These are phyloP conservation scores for Geopemphigus sp. DNA, from an alignment of 1,140 invertebrate species.

Conservation along the genomic window DNA sequence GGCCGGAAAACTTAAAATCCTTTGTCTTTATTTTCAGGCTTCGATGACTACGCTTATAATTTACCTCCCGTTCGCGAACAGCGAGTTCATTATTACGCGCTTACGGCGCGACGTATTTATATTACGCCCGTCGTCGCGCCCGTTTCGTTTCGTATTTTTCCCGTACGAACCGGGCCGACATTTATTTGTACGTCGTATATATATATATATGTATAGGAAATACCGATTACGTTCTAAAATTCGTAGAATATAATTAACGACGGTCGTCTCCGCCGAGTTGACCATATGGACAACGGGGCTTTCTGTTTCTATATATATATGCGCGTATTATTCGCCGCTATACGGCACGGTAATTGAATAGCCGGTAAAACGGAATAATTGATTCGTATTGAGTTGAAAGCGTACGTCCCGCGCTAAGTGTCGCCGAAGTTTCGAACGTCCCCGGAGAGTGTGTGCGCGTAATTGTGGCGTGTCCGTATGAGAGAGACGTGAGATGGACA, in stretches of 20 bases:
- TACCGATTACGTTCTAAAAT: no score
- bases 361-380: slow-evolving; percentile 40
- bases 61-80: background rate
- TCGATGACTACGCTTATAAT: slow-evolving; percentile 25
- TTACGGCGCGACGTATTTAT: no score
- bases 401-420: slow-evolving; percentile 36
- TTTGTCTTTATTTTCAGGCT: slow-evolving; percentile 46
- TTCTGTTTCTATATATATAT: background rate
- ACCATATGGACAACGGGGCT: background rate
- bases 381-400: slow-evolving; percentile 43
- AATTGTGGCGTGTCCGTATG: no score
- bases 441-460: no score
- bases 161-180: no score
- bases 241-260: background rate
- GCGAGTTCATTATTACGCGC: slow-evolving; percentile 8
- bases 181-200: no score
- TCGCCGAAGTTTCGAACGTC: slow-evolving; percentile 43
- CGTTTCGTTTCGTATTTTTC: no score
- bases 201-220: no score
- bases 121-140: no score
- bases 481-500: slow-evolving; percentile 18
- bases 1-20: slow-evolving; percentile 45
- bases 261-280: background rate
- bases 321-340: background rate
- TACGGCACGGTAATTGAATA: slow-evolving; percentile 13